phyloP scores from a whole-genome alignment of 2,888 invertebrate species.

The Criorhina ranunculi region DNA sequence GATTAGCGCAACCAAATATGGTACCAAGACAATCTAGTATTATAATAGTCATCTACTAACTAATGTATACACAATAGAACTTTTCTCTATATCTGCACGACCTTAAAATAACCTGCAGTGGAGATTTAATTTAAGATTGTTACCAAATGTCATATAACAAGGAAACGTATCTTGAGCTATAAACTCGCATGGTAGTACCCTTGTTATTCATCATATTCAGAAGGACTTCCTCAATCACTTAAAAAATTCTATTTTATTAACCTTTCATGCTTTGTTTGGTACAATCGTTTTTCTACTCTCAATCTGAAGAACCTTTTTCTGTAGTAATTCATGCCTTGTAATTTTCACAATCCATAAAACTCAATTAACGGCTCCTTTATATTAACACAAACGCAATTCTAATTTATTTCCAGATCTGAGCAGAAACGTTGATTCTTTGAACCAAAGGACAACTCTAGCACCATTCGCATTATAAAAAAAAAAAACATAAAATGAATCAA shows the following conservation, averaged over 20 bases:
- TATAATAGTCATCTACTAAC: no score
- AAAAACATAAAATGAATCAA: constrained; percentile 70
- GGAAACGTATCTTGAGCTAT: no score
- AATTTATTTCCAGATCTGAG: constrained; percentile 62
- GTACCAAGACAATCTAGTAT: no score
- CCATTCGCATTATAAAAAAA: constrained; percentile 49
- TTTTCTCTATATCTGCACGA: no score
- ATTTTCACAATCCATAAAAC: constrained; percentile 76
- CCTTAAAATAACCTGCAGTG: no score
- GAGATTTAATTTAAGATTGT: no score
- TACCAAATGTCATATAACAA: no score
- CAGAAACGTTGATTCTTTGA: constrained; percentile 35
- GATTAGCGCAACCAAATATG: no score
- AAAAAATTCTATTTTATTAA: constrained; percentile 3
- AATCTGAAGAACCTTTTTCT: neutral
- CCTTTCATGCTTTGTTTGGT: neutral
- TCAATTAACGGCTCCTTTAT: constrained; percentile 71
- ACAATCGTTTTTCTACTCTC: constrained; percentile 1
- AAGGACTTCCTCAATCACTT: neutral
- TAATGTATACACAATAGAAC: no score
- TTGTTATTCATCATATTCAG: neutral
- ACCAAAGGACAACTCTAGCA: constrained; percentile 50
- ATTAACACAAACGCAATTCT: constrained; percentile 65
- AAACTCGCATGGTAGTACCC: no score
- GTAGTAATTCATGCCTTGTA: constrained; percentile 53